Base-by-base conservation (phyloP, 1,140 invertebrate genomes). In the Phymorhynchus buccinoides region DNA sequence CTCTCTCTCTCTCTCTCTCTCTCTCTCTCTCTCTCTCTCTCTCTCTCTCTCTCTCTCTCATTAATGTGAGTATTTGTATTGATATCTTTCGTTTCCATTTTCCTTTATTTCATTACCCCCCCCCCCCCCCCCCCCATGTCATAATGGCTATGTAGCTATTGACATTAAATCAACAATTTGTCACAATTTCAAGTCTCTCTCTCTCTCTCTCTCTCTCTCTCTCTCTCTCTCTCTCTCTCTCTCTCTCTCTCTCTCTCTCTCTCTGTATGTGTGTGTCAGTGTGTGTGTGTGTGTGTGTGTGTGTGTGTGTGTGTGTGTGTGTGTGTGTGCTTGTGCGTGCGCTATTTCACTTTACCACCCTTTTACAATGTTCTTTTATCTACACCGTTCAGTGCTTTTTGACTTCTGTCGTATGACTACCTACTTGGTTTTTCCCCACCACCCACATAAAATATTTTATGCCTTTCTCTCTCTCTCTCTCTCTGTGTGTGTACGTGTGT, bases 241-340 rank as follows among this genome's bases (percentile, higher is more conserved):
- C 44, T 68, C 66, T 68, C 27, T 68, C 27, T 68, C 9, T 68
- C 44, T 48, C 44, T 48, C 44, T 68, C 66, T 68, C 27, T 68
- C 27, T 68, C 9, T 68, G 66, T 27, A 32, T 56, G 52, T 56
- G 52, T 56, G 66, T 7, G 27, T 68, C 7, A 7, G 66, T 68
- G 66, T 27, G 66, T 27, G 66, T 27, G 66, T 27, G 66, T 27
- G 66, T 27, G 27, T 68, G 66, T 68, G 66, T 68, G 66, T 68
- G 66, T 68, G 66, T 68, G 66, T 68, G 66, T 68, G 66, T 68
- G 66, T 68, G 66, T 68, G 66, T 68, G 66, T 68, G 66, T 68
- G 66, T 68, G 66, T 68, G 66, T 68, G 66, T 68, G 66, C n/a
- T 7, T 68, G 66, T 27, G 32, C n/a, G 66, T 68, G 22, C 32